Evolutionary conservation across 1,140 invertebrate species (phyloP), one percentile per base, ranked within the genome.

Genomic region (Campodea augens): DNA sequence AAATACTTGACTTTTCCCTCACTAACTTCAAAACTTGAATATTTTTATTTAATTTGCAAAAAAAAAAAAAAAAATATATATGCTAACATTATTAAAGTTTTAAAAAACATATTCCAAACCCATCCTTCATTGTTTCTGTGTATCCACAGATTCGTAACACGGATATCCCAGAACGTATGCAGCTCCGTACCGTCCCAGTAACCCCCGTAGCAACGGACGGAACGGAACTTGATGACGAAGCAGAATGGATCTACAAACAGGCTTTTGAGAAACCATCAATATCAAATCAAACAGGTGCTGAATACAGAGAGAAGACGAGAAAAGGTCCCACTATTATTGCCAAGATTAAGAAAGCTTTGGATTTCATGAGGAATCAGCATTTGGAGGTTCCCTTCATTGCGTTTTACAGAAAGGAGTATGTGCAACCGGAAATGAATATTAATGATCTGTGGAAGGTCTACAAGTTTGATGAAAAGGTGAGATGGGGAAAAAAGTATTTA

Each of bases 401-500:
- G 0, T 97, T 96, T 60, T 99, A 99, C 57, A 72, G 95, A 21
- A 98, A 98, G 64, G 96, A 99, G 61, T 93, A 96, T 58, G 86
- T 97, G 0, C 77, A 89, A 54, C 88, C 90, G 0, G 90, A 95
- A 54, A 61, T 98, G 7, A 88, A 80, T 45, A 90, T 97, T 19
- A 89, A 90, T 55, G 93, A 98, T 60, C 63, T 99, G 1, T 98
- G 95, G 95, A 88, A 84, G 58, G 81, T 99, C 1, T 98, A 93
- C 60, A 83, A 88, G 54, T 92, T 74, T 60, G 93, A 97, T 67
- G 90, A 86, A 29, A 92, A 90, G 68, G 77, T 79, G 58, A 45
- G n/a, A n/a, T n/a, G n/a, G n/a, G n/a, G n/a, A n/a, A n/a, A n/a
- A n/a, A n/a, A n/a, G n/a, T n/a, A n/a, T n/a, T n/a, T n/a, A n/a